phyloP scores from a whole-genome alignment of 2,797 vertebrate genomes.

The Pangasius djambal region DNA sequence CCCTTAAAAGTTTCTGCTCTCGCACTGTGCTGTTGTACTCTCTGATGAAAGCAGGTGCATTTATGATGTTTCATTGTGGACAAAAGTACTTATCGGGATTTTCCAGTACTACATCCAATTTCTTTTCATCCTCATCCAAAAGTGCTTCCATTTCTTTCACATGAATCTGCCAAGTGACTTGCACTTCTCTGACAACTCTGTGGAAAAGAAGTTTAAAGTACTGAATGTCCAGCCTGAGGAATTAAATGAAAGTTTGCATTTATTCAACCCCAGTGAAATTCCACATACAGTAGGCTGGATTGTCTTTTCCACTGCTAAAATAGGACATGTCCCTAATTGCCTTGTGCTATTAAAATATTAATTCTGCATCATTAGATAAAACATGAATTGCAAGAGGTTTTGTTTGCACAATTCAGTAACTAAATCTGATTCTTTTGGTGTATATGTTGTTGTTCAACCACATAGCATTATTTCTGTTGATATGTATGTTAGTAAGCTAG shows the following conservation, averaged over 20 bases:
- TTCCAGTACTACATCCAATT: constrained; percentile 21
- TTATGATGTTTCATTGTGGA: constrained; percentile 25
- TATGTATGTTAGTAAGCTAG: background rate
- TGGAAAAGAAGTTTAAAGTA: background rate
- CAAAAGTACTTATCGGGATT: constrained; percentile 23
- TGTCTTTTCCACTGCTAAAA: background rate
- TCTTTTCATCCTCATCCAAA: constrained; percentile 19
- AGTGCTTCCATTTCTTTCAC: background rate
- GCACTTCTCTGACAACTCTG: constrained; percentile 3
- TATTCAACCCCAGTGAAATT: background rate
- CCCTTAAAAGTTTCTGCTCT: background rate
- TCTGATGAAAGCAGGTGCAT: constrained; percentile 5
- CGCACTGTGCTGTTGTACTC: background rate
- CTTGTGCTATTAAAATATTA: background rate
- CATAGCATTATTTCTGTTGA: background rate
- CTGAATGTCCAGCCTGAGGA: constrained; percentile 10
- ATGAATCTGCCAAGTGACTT: constrained; percentile 20
- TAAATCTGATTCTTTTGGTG: background rate
- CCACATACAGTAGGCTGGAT: background rate
- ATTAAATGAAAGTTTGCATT: constrained; percentile 4
- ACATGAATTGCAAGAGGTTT: background rate
- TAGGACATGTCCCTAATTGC: background rate
- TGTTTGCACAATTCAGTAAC: background rate
- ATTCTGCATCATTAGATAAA: background rate
- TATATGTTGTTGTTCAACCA: background rate